Base-by-base conservation (phyloP, 2,113 vertebrate genomes). In the Illadopsis cleaveri region DNA sequence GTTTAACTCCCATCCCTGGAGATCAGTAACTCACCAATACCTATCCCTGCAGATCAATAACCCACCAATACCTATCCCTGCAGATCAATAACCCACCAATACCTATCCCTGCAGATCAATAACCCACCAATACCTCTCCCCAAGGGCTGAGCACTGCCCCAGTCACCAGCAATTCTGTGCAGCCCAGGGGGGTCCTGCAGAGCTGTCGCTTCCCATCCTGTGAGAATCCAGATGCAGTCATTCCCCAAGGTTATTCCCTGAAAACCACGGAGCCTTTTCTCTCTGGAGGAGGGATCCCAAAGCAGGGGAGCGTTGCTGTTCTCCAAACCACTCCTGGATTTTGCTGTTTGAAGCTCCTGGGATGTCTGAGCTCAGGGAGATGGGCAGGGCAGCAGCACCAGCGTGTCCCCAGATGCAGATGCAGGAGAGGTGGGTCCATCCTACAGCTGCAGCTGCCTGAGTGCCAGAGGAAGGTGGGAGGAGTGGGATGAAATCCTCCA, bases 311-410 rank as follows among this genome's bases (percentile, higher is more conserved):
- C 5, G 12, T 2, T 0, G 5, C 78, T 37, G 33, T 0, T 30
- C 48, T 23, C 83, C 72, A 42, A 11, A 21, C 10, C 53, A 6
- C 38, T 19, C 37, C 44, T 61, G 60, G 9, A 24, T 22, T 37
- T 35, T 0, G 24, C 44, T 5, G n/a, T 25, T 33, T 3, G 23
- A 14, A 70, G 66, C 40, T 40, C 70, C 54, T 0, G 5, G 69
- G 60, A 19, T 4, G 42, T 18, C 22, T 7, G 70, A 47, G 61
- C 78, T 21, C 53, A 22, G 53, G 25, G 9, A 25, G 12, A 7
- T 0, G 24, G 45, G 78, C 47, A 40, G 65, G 30, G 85, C 85
- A 79, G 86, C 61, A 73, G 69, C 78, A 31, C 9, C 62, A 56
- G 17, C 2, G 0, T 2, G 20, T 28, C 51, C 96, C 57, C 71